A percentile compares a stretch with the other conserved stretches of the same genome.
Conservation (phyloP, 2,888 invertebrate genomes). For the Machimus rusticus region DNA sequence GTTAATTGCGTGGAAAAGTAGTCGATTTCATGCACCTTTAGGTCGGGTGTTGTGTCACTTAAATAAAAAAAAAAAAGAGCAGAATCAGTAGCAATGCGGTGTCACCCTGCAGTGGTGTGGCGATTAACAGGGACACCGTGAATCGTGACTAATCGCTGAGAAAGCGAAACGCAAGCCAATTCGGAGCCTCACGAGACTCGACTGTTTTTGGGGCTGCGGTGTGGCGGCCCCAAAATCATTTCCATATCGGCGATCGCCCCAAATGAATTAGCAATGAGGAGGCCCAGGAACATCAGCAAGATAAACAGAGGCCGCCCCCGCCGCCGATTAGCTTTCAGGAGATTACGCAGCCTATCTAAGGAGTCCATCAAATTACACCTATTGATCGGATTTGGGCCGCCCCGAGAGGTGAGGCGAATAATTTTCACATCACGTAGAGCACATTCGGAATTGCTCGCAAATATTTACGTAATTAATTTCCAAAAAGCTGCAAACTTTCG, state of each 20-base stretch:
- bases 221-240: background rate
- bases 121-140: background rate
- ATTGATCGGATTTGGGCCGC: constrained; percentile 1
- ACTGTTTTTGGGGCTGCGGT: background rate
- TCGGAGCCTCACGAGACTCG: background rate
- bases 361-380: constrained; percentile 24
- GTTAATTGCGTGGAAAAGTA: background rate
- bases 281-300: background rate
- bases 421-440: constrained; percentile 17
- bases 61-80: background rate
- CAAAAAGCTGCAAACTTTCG: constrained; percentile 28
- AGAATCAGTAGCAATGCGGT: background rate
- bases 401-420: background rate
- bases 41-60: background rate
- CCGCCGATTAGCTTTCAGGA: background rate
- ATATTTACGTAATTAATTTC: constrained; percentile 29
- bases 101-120: background rate
- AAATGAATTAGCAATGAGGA: constrained; percentile 15
- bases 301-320: background rate
- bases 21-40: background rate
- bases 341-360: constrained; percentile 16
- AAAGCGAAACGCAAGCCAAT: background rate
- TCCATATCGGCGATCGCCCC: constrained; percentile 16
- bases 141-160: background rate
- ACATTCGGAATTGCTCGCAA: background rate